Base-by-base conservation (phyloP, 1,140 invertebrate genomes). In the Drosophila virilis region DNA sequence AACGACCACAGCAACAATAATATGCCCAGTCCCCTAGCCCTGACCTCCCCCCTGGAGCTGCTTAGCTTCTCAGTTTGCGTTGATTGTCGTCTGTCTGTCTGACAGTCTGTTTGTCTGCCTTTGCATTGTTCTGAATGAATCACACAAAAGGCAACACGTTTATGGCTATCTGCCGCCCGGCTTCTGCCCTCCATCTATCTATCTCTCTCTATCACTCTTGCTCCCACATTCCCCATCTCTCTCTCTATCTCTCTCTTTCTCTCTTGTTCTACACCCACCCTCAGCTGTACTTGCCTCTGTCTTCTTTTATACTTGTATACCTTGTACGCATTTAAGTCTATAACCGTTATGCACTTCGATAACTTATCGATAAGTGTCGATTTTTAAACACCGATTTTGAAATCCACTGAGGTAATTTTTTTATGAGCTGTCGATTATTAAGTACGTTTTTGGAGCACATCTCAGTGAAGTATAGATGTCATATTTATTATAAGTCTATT, bases 71-170 rank as follows among this genome's bases (percentile, higher is more conserved):
- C 73, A 64, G 57, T 43, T 58, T 52, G 45, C 42, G 70, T 43
- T 46, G 64, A 50, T 62, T 62, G 59, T 46, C 46, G 40, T 60
- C 28, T 51, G 22, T 48, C 46, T 48, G 22, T 33, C 37, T 75
- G 71, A 32, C 32, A 17, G 38, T 71, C 51, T 38, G 43, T 64
- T 38, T 32, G 46, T 71, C 51, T 38, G 51, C 55, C 38, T 71
- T 81, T 75, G 62, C 78, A 84, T 81, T 78, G 82, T 86, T 81
- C 82, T 86, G 74, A 86, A 85, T 85, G 82, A 85, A 85, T 86
- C 81, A 81, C 75, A 86, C 57, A 78, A 75, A 78, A 78, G 67
- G 73, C 80, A 84, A 66, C 61, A 58, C 75, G 52, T 70, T 70
- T 70, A 74, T 74, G 66, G 43, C 66, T 50, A 74, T 55, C 50